A percentile compares a stretch with the other conserved stretches of the same genome.
Evolutionary conservation across 2,113 vertebrate genomes (phyloP).

Genomic region (Neogale vison): DNA sequence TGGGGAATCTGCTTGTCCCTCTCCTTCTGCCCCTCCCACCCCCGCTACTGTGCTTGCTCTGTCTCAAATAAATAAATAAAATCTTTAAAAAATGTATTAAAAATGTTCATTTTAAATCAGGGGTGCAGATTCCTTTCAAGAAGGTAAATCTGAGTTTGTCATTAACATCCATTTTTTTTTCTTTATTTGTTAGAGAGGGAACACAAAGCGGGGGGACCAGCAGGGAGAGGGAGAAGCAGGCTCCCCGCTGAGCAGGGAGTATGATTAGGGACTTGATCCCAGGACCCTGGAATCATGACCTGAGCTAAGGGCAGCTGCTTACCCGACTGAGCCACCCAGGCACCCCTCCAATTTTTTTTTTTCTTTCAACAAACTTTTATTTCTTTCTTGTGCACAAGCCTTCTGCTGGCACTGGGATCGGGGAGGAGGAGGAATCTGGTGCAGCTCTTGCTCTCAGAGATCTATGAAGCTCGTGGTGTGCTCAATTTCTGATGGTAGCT

Average conservation of each 20-base stretch:
- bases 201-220: too few species aligned
- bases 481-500: not conserved
- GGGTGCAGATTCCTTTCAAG: not conserved
- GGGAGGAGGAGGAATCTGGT: fast-evolving
- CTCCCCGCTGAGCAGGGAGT: too few species aligned
- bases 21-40: not conserved
- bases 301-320: too few species aligned
- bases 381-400: not conserved
- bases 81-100: not conserved
- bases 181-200: too few species aligned
- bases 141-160: not conserved
- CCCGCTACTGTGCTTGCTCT: not conserved
- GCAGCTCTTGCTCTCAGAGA: not conserved
- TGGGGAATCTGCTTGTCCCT: not conserved
- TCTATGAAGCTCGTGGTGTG: not conserved
- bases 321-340: too few species aligned
- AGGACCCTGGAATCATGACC: too few species aligned
- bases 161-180: not conserved
- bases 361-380: too few species aligned
- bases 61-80: not conserved
- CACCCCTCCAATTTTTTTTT: too few species aligned
- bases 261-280: too few species aligned
- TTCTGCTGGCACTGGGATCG: not conserved
- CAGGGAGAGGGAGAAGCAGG: too few species aligned
- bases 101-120: not conserved